Conservation (phyloP, 2,113 vertebrate genomes). For the Callipepla squamata region DNA sequence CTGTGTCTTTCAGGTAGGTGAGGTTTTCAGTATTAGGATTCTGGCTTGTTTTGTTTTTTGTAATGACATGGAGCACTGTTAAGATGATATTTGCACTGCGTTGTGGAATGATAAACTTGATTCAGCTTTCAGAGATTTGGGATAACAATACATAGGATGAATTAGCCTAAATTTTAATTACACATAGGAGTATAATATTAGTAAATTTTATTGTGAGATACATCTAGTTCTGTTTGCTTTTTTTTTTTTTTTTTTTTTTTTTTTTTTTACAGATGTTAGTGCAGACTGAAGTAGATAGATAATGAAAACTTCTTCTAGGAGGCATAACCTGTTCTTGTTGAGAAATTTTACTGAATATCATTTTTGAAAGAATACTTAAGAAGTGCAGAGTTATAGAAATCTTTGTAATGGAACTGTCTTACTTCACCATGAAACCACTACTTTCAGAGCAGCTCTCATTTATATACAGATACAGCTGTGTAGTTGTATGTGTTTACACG, state of each 20-base stretch:
- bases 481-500: too few species aligned
- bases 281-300: not conserved
- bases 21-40: not conserved
- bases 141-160: not conserved
- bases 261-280: too few species aligned
- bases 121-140: not conserved
- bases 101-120: not conserved
- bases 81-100: not conserved
- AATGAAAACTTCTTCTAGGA: not conserved
- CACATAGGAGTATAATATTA: not conserved
- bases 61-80: too few species aligned
- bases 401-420: not conserved
- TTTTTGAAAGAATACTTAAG: not conserved
- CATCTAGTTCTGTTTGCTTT: too few species aligned
- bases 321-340: not conserved
- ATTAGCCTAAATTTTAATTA: not conserved
- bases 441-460: too few species aligned
- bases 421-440: not conserved
- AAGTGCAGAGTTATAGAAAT: not conserved
- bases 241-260: too few species aligned
- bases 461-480: not conserved
- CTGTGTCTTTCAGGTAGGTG: not conserved
- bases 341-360: not conserved
- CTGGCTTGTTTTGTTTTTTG: not conserved
- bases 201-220: not conserved